Evolutionary conservation across 2,888 invertebrate species (phyloP).

Genomic region (Phortica okadai): DNA sequence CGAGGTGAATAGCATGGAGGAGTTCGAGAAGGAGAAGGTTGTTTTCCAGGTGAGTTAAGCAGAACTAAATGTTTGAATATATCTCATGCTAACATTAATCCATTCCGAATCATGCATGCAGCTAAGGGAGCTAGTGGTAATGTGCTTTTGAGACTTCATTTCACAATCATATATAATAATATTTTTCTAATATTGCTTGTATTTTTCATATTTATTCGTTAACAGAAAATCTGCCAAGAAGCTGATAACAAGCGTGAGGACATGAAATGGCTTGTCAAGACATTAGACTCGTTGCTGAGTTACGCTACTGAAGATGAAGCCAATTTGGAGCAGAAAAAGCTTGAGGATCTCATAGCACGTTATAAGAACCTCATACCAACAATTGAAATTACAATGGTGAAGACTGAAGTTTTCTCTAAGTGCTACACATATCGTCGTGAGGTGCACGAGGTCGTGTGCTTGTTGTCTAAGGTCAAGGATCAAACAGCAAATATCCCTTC

Average conservation of each 20-base stretch:
- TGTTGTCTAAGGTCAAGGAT: constrained; percentile 86
- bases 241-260: constrained; percentile 93
- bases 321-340: constrained; percentile 85
- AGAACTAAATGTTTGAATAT: neutral
- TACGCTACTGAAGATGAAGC: constrained; percentile 90
- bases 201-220: constrained; percentile 9
- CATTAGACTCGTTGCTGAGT: constrained; percentile 89
- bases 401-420: constrained; percentile 93
- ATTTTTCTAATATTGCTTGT: constrained; percentile 1
- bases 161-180: constrained; percentile 14
- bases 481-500: constrained; percentile 82
- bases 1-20: constrained; percentile 90
- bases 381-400: constrained; percentile 94
- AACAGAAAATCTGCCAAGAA: constrained; percentile 91
- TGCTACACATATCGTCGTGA: constrained; percentile 94
- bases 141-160: constrained; percentile 29
- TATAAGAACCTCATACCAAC: constrained; percentile 95
- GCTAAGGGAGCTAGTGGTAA: constrained; percentile 78
- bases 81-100: neutral
- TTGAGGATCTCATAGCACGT: constrained; percentile 89
- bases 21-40: constrained; percentile 92
- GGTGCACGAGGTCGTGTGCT: constrained; percentile 88
- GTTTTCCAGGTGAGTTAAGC: constrained; percentile 87
- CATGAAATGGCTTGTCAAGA: constrained; percentile 96
- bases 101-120: constrained; percentile 64